Base-by-base conservation (phyloP, 2,888 invertebrate species). In the Rhamnusium bicolor region DNA sequence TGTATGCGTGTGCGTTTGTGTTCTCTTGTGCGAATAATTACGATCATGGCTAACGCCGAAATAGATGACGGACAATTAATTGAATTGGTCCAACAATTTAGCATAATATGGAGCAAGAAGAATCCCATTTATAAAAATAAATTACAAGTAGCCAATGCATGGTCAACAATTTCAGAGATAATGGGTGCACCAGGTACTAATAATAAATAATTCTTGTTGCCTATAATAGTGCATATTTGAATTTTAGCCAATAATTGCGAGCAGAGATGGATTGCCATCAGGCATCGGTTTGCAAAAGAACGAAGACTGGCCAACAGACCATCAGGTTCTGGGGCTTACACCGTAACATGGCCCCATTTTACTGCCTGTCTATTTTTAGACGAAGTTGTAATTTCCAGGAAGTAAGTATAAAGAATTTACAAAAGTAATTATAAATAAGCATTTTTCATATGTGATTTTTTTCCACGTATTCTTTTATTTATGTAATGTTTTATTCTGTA, bases 131-230 rank as follows among this genome's bases (percentile, higher is more conserved):
- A 54, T 24, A 2, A 14, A 3, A 54, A 54, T 14, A 56, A 56
- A 24, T 6, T 56, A 2, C n/a, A 27, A n/a, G 12, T 56, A 6
- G 56, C 5, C 6, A 58, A 58, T 12, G 58, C 58, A 18, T 58
- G 29, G 29, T 2, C 27, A 1, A 58, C 58, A 2, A 32, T 58
- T 12, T 5, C 58, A 0, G 16, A 27, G 0, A 18, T 58, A 2
- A 32, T 58, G 58, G 32, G 21, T n/a, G 53, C 19, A 53, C 7
- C 53, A 53, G 53, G 53, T 53, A 53, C 7, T 53, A 21, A 40
- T 21, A 21, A 24, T 6, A 24, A 24, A n/a, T 54, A 24, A n/a
- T 32, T 14, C n/a, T 32, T 58, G 40, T 40, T 40, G 40, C 16
- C 2, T 56, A 12, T 54, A 21, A 21, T 1, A n/a, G 14, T 56